phyloP scores from a whole-genome alignment of 2,888 invertebrate genomes.

The Tetanocera ferruginea region DNA sequence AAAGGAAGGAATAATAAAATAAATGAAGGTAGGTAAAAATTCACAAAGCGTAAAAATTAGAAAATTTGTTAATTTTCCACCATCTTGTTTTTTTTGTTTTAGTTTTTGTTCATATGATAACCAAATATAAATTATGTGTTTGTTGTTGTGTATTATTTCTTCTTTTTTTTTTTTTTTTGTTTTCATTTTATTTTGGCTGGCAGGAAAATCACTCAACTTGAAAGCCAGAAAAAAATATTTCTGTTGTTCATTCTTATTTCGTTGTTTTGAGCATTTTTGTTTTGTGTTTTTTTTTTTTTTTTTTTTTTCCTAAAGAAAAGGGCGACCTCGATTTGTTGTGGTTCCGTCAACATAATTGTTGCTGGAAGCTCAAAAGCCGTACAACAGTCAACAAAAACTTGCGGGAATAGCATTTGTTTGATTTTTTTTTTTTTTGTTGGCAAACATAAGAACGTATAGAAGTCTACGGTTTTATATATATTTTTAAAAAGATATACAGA shows the following conservation, averaged over 20 bases:
- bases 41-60: not conserved
- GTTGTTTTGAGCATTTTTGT: not conserved
- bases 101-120: constrained; percentile 33
- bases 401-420: not conserved
- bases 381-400: not conserved
- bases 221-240: constrained; percentile 23
- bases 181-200: not conserved
- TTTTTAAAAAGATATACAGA: too few relatives aligned
- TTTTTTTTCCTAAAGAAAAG: not conserved
- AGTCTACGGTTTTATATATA: too few relatives aligned
- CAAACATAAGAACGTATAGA: too few relatives aligned
- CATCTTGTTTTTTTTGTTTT: not conserved
- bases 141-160: not conserved
- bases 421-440: too few relatives aligned
- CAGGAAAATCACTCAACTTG: constrained; percentile 14
- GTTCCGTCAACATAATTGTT: too few relatives aligned
- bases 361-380: too few relatives aligned
- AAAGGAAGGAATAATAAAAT: too few relatives aligned
- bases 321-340: too few relatives aligned
- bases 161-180: not conserved
- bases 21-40: not conserved
- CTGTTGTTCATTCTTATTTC: constrained; percentile 29
- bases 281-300: not conserved
- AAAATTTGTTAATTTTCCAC: not conserved
- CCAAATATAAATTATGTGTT: too few relatives aligned